Evolutionary conservation across 1,140 invertebrate species (phyloP).

Genomic region (Trissolcus basalis): DNA sequence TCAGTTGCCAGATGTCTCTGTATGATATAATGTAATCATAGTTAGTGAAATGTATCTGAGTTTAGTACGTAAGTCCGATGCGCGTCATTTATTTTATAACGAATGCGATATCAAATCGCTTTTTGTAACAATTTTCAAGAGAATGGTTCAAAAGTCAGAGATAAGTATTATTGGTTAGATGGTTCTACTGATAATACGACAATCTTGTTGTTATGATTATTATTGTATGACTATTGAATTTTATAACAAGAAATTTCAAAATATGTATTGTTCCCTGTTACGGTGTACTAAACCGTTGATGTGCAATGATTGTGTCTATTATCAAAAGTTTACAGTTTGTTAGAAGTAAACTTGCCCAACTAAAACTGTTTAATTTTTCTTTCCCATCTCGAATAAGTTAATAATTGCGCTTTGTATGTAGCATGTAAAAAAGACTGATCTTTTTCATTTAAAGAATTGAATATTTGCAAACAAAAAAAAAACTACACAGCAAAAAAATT

Average conservation of each 20-base stretch:
- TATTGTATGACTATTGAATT: neutral
- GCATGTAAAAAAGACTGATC: too few relatives aligned
- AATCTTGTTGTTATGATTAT: slow-evolving; percentile 10
- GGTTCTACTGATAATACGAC: slow-evolving; percentile 7
- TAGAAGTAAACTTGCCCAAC: neutral
- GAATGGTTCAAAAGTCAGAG: neutral
- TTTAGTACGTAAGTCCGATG: neutral
- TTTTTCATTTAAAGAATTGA: too few relatives aligned
- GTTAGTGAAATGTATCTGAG: too few relatives aligned
- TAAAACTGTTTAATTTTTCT: too few relatives aligned
- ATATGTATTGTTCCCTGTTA: slow-evolving; percentile 10
- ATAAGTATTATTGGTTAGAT: slow-evolving; percentile 8
- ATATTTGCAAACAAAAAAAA: too few relatives aligned
- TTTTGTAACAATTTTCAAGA: slow-evolving; percentile 1
- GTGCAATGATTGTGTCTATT: neutral
- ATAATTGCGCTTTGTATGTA: too few relatives aligned
- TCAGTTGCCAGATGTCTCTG: too few relatives aligned
- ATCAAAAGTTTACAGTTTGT: neutral
- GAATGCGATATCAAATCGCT: slow-evolving; percentile 1
- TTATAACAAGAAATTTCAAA: slow-evolving; percentile 1
- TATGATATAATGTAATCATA: too few relatives aligned
- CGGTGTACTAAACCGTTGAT: neutral
- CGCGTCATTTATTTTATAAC: neutral
- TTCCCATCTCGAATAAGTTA: too few relatives aligned
- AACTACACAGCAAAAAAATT: too few relatives aligned